A percentile compares a stretch with the other conserved stretches of the same genome.
Conservation (phyloP, 2,113 vertebrate species). For the Podarcis muralis region DNA sequence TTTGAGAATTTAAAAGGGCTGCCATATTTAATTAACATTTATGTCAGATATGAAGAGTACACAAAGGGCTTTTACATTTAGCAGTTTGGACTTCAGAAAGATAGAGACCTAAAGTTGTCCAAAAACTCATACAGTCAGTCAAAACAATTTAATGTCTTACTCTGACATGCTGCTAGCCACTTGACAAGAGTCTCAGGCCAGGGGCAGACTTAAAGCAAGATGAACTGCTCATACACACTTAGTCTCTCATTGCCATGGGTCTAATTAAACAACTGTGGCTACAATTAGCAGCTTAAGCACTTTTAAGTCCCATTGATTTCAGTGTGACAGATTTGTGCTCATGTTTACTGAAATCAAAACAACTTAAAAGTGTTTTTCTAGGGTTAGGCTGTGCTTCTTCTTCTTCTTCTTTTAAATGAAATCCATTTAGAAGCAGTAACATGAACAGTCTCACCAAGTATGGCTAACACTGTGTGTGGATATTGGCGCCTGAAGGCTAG, state of each 20-base stretch:
- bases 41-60: conserved; percentile 33
- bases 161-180: not conserved
- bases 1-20: conserved; percentile 42
- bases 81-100: conserved; percentile 37
- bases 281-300: not conserved
- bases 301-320: not conserved
- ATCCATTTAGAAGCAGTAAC: not conserved
- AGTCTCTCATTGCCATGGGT: not conserved
- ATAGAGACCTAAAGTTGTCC: conserved; percentile 12
- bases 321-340: not conserved
- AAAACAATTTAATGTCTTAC: conserved; percentile 36
- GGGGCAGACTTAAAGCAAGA: not conserved
- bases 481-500: not conserved
- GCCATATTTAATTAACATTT: conserved; percentile 51
- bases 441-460: not conserved
- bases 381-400: not conserved
- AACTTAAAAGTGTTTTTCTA: not conserved
- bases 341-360: not conserved
- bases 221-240: not conserved
- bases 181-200: conserved; percentile 17
- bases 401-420: too few species aligned
- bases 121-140: conserved; percentile 28
- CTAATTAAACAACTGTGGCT: not conserved
- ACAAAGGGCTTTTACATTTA: conserved; percentile 38
- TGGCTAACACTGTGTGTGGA: not conserved